These are phyloP conservation scores for Melanocharis versteri DNA, from an alignment of 2,113 vertebrate genomes.

Conservation along the genomic window DNA sequence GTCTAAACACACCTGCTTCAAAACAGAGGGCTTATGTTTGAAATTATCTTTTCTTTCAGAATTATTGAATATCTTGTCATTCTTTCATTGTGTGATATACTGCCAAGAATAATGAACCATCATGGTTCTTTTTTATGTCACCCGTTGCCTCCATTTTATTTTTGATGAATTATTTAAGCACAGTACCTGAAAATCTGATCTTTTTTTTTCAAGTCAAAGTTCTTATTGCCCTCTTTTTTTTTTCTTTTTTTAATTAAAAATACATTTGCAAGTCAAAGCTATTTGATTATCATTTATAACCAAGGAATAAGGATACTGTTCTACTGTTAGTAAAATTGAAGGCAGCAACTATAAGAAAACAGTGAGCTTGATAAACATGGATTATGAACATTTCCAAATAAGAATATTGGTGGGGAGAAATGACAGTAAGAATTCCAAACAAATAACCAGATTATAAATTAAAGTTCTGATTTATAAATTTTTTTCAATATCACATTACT, in stretches of 20 bases:
- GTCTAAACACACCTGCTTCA: background rate
- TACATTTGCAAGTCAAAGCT: background rate
- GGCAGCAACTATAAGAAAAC: background rate
- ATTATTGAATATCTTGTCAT: slow-evolving; percentile 39
- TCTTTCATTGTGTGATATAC: background rate
- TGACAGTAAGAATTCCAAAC: background rate
- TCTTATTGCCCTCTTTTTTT: background rate
- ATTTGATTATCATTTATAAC: background rate
- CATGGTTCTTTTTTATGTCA: background rate
- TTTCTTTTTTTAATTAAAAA: background rate
- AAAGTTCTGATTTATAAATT: background rate
- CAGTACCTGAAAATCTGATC: background rate
- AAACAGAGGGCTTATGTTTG: background rate
- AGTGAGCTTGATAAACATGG: background rate
- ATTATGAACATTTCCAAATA: background rate
- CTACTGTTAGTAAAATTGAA: background rate
- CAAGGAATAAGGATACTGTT: background rate
- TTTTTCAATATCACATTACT: background rate
- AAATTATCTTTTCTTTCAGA: slow-evolving; percentile 5
- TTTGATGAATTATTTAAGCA: slow-evolving; percentile 49
- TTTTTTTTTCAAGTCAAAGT: background rate
- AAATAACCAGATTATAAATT: background rate
- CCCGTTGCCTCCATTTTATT: background rate
- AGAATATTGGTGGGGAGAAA: background rate
- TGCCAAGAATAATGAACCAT: background rate